Conservation (phyloP, 2,113 vertebrate species). For the Dicerorhinus sumatrensis region DNA sequence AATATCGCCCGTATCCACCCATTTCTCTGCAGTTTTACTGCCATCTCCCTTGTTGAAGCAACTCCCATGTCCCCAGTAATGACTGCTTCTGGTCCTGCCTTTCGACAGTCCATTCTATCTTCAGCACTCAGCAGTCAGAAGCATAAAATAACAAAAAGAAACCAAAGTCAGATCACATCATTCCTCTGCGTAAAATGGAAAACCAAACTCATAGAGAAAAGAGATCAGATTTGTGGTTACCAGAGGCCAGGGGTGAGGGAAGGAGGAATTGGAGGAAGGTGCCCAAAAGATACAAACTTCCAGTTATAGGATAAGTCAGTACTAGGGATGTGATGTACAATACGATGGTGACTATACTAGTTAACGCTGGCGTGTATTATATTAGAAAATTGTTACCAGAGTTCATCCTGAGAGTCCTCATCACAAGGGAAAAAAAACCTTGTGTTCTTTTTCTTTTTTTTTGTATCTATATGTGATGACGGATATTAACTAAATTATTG, state of each 20-base stretch:
- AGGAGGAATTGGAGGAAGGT: background rate
- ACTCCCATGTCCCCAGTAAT: accelerated
- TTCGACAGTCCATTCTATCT: accelerated
- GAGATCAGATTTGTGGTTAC: background rate
- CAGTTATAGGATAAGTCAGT: background rate
- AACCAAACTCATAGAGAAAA: background rate
- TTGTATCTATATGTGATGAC: background rate
- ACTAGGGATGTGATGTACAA: accelerated
- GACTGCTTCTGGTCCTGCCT: background rate
- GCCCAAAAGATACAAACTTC: background rate
- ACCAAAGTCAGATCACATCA: background rate
- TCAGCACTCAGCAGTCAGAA: background rate
- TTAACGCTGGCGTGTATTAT: background rate
- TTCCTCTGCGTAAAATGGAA: background rate
- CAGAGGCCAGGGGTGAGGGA: too few species aligned
- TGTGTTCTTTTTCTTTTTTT: background rate
- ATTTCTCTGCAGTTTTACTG: accelerated
- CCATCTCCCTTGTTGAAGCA: background rate
- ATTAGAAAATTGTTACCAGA: background rate
- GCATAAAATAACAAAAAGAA: background rate
- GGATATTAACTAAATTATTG: background rate
- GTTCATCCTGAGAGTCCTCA: background rate
- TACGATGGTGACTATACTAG: accelerated
- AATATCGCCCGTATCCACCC: accelerated
- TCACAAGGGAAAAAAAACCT: background rate